These are phyloP conservation scores for Alexandromys fortis DNA, from an alignment of 2,113 vertebrate genomes.

Conservation along the genomic window DNA sequence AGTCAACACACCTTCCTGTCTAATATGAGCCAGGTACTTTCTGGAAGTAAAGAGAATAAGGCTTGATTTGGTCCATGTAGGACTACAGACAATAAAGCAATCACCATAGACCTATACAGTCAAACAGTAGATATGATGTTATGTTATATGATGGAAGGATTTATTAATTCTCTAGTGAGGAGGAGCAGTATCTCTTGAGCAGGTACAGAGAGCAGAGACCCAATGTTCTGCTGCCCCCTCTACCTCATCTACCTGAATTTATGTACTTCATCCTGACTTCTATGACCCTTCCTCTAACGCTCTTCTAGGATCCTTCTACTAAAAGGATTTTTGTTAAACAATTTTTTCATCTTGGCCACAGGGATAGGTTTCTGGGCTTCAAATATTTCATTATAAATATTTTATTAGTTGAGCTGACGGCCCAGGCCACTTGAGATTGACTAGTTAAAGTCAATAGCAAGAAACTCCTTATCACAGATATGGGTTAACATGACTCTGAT, in stretches of 20 bases:
- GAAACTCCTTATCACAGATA: neutral
- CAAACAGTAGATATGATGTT: neutral
- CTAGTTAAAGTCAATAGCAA: neutral
- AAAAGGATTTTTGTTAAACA: neutral
- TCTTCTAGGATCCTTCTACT: neutral
- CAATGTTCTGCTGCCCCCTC: rapidly evolving
- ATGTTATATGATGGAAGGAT: neutral
- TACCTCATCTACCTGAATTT: neutral
- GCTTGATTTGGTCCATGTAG: neutral
- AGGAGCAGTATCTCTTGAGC: neutral
- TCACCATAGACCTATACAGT: neutral
- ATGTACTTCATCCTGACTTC: rapidly evolving
- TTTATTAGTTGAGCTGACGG: constrained; percentile 22
- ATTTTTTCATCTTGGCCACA: neutral
- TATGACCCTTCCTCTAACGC: neutral
- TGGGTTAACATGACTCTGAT: neutral
- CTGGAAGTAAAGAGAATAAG: neutral
- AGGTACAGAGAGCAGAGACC: neutral
- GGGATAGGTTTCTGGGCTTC: constrained; percentile 5
- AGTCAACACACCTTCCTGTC: neutral
- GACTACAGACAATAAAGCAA: neutral
- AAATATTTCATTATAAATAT: constrained; percentile 35
- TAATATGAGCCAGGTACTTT: neutral
- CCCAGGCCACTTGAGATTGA: neutral
- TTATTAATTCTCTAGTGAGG: neutral